Percentiles rank a stretch among this genome's conserved stretches.
Conservation (phyloP, 1,140 invertebrate genomes). For the Spodoptera litura region DNA sequence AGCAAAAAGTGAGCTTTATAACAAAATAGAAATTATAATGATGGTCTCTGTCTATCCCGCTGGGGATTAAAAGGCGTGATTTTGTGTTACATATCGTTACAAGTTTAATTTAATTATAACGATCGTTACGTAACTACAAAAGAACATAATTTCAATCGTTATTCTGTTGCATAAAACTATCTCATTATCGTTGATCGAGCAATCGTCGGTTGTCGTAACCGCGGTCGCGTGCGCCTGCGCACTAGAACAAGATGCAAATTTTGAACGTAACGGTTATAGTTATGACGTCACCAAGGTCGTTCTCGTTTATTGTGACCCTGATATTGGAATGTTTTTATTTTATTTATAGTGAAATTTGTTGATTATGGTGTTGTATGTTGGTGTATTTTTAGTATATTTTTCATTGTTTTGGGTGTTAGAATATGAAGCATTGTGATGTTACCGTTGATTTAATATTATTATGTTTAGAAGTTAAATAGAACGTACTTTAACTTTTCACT, state of each 20-base stretch:
- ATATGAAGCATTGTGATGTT: too few relatives aligned
- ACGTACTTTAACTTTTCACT: too few relatives aligned
- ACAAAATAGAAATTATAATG: too few relatives aligned
- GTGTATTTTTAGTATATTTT: background rate
- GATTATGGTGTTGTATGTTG: background rate
- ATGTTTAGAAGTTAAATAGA: too few relatives aligned
- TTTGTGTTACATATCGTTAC: too few relatives aligned
- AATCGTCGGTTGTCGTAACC: slow-evolving; percentile 17
- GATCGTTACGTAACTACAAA: background rate
- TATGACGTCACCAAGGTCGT: slow-evolving; percentile 10
- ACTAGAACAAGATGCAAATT: slow-evolving; percentile 5
- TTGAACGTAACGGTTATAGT: slow-evolving; percentile 7
- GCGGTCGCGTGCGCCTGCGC: slow-evolving; percentile 1
- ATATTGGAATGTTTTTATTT: background rate
- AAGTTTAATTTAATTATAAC: too few relatives aligned
- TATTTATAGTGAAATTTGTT: background rate
- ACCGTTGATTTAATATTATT: too few relatives aligned
- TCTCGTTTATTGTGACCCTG: slow-evolving; percentile 5
- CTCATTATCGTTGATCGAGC: slow-evolving; percentile 16
- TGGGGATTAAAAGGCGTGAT: too few relatives aligned
- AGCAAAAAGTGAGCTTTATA: too few relatives aligned
- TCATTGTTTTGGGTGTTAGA: background rate
- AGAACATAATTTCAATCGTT: background rate
- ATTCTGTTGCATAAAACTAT: slow-evolving; percentile 28
- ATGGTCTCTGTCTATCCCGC: too few relatives aligned